Conservation (phyloP, 2,113 vertebrate species). For the Urocolius indicus region DNA sequence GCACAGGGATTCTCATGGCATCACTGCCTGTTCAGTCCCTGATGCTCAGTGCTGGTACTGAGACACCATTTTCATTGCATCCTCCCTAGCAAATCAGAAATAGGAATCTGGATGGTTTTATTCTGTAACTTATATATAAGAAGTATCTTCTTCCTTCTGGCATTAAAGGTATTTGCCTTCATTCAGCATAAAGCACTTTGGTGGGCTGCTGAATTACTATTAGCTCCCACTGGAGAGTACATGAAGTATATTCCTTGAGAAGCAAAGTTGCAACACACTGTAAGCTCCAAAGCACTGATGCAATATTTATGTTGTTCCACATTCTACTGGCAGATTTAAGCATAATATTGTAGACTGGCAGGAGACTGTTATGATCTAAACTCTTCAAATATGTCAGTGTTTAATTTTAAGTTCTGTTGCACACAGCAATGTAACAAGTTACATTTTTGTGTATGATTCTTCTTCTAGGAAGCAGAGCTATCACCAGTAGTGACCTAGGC, state of each 20-base stretch:
- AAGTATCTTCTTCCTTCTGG: not conserved
- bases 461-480: not conserved
- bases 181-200: constrained; percentile 16
- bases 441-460: not conserved
- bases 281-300: constrained; percentile 60
- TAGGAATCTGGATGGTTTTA: not conserved
- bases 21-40: not conserved
- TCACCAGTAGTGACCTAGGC: not conserved
- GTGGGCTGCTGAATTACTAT: constrained; percentile 14
- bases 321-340: constrained; percentile 59
- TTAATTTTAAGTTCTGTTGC: constrained; percentile 48
- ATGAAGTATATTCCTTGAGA: constrained; percentile 25
- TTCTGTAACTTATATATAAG: not conserved
- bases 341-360: constrained; percentile 63
- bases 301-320: constrained; percentile 64
- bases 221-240: constrained; percentile 41
- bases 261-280: constrained; percentile 28
- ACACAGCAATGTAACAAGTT: not conserved
- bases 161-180: constrained; percentile 21
- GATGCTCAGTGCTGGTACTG: not conserved
- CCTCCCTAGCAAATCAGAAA: not conserved
- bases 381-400: constrained; percentile 36
- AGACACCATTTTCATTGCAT: not conserved
- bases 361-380: constrained; percentile 37
- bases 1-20: not conserved